Base-by-base conservation (phyloP, 2,888 invertebrate genomes). In the Hirtodrosophila duncani region DNA sequence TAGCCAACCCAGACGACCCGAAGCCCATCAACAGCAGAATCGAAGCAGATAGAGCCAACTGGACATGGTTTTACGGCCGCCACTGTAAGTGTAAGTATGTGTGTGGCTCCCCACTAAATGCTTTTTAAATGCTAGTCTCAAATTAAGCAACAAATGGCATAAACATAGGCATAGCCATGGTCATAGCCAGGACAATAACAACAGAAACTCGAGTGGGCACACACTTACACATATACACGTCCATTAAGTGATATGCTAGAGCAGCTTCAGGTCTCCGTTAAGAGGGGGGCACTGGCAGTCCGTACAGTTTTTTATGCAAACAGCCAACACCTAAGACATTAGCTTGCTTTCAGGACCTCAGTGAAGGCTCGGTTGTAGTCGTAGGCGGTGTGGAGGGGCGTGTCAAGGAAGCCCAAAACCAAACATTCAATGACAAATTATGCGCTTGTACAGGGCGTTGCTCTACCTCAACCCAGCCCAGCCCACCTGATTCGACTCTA, bases 371-470 rank as follows among this genome's bases (percentile, higher is more conserved):
- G n/a, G n/a, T n/a, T n/a, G n/a, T n/a, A n/a, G n/a, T n/a, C n/a
- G n/a, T n/a, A n/a, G n/a, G n/a, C n/a, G n/a, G n/a, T n/a, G n/a
- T n/a, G n/a, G n/a, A n/a, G n/a, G n/a, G n/a, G n/a, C n/a, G n/a
- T n/a, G n/a, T n/a, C n/a, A n/a, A n/a, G 55, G 30, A 39, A 34
- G 50, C 27, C 51, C 42, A 52, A 69, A 67, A 56, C 66, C 78
- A 70, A 80, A 80, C 80, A 80, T 70, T 80, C 82, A 82, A 80
- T 81, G 81, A 81, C 81, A 80, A 80, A 81, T 81, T 80, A 67
- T 78, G 71, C 67, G 71, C 58, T 61, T 57, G 34, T 36, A 52
- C 59, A 26, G 75, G 75, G 72, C 71, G 72, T 72, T 37, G 49
- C 62, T 26, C 45, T n/a, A n/a, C n/a, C n/a, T n/a, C n/a, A n/a